Percentiles rank a stretch among this genome's conserved stretches.
Conservation (phyloP, 2,888 invertebrate genomes). For the Oligia strigilis region DNA sequence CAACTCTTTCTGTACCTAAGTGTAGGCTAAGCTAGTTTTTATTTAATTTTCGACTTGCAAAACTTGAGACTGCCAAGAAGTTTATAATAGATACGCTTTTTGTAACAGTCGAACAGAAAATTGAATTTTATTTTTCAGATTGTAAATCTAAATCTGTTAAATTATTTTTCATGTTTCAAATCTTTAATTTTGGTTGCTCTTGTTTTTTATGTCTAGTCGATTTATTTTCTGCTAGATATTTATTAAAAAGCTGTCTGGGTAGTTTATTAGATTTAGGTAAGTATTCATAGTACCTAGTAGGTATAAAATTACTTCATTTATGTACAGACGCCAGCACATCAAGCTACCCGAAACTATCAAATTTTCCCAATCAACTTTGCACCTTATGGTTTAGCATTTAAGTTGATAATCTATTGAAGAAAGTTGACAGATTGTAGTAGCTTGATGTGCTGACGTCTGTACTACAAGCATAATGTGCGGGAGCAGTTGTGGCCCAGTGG, state of each 20-base stretch:
- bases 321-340: neutral
- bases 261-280: neutral
- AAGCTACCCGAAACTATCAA: too few relatives aligned
- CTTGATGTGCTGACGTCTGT: too few relatives aligned
- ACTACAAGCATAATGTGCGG: too few relatives aligned
- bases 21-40: constrained; percentile 46
- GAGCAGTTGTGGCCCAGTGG: neutral
- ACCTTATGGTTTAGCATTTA: too few relatives aligned
- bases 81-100: constrained; percentile 54
- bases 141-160: constrained; percentile 34
- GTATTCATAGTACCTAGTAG: neutral
- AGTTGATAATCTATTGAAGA: too few relatives aligned
- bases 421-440: too few relatives aligned
- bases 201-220: neutral
- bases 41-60: constrained; percentile 60
- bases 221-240: neutral
- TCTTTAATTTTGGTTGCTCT: neutral
- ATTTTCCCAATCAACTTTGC: too few relatives aligned
- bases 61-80: constrained; percentile 51
- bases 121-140: constrained; percentile 42
- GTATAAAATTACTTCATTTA: neutral
- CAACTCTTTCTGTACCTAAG: constrained; percentile 41
- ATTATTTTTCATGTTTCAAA: constrained; percentile 37
- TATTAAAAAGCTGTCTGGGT: neutral
- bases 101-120: constrained; percentile 57